Conservation (phyloP, 1,140 invertebrate species). For the Drosophila ironensis region DNA sequence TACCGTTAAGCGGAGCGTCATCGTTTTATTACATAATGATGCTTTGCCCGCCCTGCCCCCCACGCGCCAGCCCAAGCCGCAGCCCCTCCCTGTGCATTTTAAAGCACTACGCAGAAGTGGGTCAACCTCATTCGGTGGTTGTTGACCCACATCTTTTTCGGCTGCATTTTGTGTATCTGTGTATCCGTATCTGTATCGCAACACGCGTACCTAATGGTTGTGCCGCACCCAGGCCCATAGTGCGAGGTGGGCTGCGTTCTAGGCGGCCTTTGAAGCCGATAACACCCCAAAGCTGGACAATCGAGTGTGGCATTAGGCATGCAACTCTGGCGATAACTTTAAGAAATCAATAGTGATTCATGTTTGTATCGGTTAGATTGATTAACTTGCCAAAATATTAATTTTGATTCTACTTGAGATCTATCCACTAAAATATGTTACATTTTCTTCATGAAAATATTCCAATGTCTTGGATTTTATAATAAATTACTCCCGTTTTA, state of each 20-base stretch:
- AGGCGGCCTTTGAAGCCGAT: slow-evolving; percentile 30
- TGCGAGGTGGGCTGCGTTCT: slow-evolving; percentile 24
- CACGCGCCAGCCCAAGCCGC: too few species aligned
- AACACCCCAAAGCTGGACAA: slow-evolving; percentile 18
- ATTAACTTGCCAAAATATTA: too few species aligned
- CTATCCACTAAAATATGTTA: too few species aligned
- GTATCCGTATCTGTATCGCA: slow-evolving; percentile 18
- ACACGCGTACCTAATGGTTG: slow-evolving; percentile 13
- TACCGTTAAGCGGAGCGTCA: slow-evolving; percentile 63
- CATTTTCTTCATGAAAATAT: too few species aligned
- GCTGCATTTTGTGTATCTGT: slow-evolving; percentile 32
- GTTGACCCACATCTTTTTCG: slow-evolving; percentile 76
- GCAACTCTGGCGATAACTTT: slow-evolving; percentile 6
- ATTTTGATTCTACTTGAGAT: background rate
- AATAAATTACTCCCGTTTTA: too few species aligned
- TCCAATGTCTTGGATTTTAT: too few species aligned
- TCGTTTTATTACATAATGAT: slow-evolving; percentile 69
- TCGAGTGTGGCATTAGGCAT: slow-evolving; percentile 15
- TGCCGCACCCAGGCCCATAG: slow-evolving; percentile 49
- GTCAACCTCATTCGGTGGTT: slow-evolving; percentile 77
- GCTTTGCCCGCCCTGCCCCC: background rate
- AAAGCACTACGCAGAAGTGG: slow-evolving; percentile 59
- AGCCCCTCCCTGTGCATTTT: too few species aligned
- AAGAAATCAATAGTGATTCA: background rate
- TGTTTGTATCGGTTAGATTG: background rate